phyloP scores from a whole-genome alignment of 92 coral and sea anemone species.

The Porites divaricata region DNA sequence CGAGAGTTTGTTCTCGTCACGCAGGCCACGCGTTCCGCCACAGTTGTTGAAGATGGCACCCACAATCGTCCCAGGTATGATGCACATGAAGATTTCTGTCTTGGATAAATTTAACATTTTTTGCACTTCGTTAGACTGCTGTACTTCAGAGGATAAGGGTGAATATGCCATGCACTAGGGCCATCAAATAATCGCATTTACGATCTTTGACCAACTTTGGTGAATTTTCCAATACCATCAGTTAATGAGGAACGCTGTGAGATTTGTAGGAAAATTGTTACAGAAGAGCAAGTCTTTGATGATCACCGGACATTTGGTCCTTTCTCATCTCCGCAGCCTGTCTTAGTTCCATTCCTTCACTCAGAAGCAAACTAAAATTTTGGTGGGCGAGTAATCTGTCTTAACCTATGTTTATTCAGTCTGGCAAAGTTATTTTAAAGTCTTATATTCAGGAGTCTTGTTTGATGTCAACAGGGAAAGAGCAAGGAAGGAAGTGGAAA shows the following conservation, averaged over 20 bases:
- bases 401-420: neutral
- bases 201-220: neutral
- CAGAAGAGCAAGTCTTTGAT: too few relatives aligned
- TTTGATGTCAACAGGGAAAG: neutral
- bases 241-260: too few relatives aligned
- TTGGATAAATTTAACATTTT: neutral
- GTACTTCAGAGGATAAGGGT: neutral
- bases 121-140: neutral
- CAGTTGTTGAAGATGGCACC: constrained; percentile 19
- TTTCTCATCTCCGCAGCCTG: too few relatives aligned
- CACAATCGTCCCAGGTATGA: constrained; percentile 22
- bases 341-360: too few relatives aligned
- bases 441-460: neutral
- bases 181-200: neutral
- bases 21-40: neutral
- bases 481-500: constrained; percentile 41
- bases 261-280: too few relatives aligned
- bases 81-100: neutral
- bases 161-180: neutral
- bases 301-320: too few relatives aligned
- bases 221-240: neutral
- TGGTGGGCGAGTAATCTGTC: neutral
- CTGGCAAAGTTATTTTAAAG: neutral
- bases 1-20: too few relatives aligned
- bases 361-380: too few relatives aligned